A percentile compares a stretch with the other conserved stretches of the same genome.
Conservation (phyloP, 1,140 invertebrate species). For the Eupristina koningsbergeri region DNA sequence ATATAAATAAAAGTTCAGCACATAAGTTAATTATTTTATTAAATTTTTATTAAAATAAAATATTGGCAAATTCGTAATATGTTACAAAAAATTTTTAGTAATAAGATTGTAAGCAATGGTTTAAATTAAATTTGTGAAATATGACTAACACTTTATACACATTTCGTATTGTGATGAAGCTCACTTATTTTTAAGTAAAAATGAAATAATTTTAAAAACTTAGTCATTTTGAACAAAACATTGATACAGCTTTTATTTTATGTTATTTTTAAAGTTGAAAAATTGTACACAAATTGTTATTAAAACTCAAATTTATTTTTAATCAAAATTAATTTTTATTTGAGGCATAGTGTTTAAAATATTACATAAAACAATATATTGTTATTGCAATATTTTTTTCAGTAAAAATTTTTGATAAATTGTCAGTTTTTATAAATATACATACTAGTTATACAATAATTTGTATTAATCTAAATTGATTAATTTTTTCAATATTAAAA, state of each 20-base stretch:
- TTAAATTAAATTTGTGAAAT: conserved; percentile 12
- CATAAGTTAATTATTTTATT: background rate
- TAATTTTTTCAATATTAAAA: conserved; percentile 11
- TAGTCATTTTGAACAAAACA: background rate
- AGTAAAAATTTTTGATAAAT: conserved; percentile 9
- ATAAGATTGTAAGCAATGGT: conserved; percentile 17
- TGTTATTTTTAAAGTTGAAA: background rate
- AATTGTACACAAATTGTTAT: background rate
- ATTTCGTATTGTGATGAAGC: background rate
- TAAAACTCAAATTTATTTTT: background rate
- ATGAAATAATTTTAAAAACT: conserved; percentile 7
- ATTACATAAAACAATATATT: background rate
- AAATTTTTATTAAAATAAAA: conserved; percentile 25
- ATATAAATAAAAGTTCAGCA: background rate
- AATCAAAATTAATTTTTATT: background rate
- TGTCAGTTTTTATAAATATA: conserved; percentile 7
- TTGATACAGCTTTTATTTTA: background rate
- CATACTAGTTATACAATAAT: conserved; percentile 26
- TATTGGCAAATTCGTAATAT: conserved; percentile 26
- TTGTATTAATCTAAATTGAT: background rate
- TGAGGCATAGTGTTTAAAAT: background rate
- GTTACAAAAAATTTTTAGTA: conserved; percentile 20
- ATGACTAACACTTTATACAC: conserved; percentile 25
- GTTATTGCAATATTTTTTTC: conserved; percentile 27
- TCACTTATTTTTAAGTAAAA: conserved; percentile 8